phyloP scores from a whole-genome alignment of 2,797 vertebrate species.

The Paguma larvata region DNA sequence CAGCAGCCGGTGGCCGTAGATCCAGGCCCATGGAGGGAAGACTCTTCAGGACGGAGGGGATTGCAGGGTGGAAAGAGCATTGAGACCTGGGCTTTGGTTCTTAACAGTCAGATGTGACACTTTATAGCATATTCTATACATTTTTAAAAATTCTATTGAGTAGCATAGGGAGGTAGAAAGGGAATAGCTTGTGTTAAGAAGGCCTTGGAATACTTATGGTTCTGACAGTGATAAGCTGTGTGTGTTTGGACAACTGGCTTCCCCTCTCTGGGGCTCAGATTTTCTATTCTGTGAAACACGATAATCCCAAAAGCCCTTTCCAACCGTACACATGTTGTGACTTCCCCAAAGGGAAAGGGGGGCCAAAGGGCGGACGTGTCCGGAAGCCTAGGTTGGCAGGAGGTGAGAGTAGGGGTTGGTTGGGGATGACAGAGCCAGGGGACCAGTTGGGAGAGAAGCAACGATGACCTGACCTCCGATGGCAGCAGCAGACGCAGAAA shows the following conservation, averaged over 20 bases:
- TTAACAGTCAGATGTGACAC: background rate
- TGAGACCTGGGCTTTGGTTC: background rate
- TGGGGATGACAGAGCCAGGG: background rate
- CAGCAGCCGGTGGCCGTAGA: background rate
- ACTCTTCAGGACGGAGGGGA: background rate
- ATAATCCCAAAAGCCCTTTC: background rate
- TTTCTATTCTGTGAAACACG: background rate
- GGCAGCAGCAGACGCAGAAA: background rate
- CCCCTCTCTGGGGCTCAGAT: background rate
- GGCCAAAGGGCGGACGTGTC: background rate
- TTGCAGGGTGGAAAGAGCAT: rapidly evolving
- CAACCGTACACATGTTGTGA: background rate
- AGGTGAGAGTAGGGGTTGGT: background rate
- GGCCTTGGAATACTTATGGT: background rate
- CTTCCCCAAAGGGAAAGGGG: background rate
- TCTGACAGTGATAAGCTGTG: background rate
- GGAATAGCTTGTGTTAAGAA: background rate
- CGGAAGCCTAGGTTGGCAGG: background rate
- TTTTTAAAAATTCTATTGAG: background rate
- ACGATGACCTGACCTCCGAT: background rate
- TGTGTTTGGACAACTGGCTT: background rate
- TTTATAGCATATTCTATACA: background rate
- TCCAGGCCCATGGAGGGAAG: background rate
- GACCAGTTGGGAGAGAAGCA: background rate
- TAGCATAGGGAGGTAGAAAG: background rate